phyloP scores from a whole-genome alignment of 2,113 vertebrate species.

The Oryzias javanicus region DNA sequence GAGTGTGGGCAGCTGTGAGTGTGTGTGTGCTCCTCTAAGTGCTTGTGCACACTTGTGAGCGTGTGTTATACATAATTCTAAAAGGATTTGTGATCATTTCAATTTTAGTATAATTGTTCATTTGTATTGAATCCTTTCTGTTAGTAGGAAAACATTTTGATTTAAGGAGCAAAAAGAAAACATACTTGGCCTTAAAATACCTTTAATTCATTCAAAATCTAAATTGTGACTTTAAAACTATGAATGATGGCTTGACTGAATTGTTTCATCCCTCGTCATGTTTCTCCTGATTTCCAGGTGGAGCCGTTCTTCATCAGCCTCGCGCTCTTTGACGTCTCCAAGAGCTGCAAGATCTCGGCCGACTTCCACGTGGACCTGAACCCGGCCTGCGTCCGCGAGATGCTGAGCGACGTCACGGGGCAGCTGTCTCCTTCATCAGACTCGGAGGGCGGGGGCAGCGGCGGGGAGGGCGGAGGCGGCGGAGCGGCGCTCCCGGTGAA shows the following conservation, averaged over 20 bases:
- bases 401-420: constrained; percentile 76
- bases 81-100: too few species aligned
- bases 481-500: constrained; percentile 37
- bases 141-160: too few species aligned
- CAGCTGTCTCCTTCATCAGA: constrained; percentile 54
- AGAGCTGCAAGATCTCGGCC: constrained; percentile 93
- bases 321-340: constrained; percentile 89
- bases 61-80: too few species aligned
- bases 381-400: constrained; percentile 82
- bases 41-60: too few species aligned
- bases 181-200: too few species aligned
- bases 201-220: too few species aligned
- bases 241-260: not conserved
- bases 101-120: too few species aligned
- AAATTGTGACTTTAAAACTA: too few species aligned
- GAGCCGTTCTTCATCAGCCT: constrained; percentile 97
- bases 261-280: not conserved
- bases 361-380: constrained; percentile 97
- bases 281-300: constrained; percentile 77
- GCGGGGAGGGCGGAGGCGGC: not conserved
- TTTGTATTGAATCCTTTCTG: too few species aligned
- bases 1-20: too few species aligned
- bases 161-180: too few species aligned
- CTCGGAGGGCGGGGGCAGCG: constrained; percentile 39
- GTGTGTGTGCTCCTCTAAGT: too few species aligned